These are phyloP conservation scores for Doryteuthis pealeii DNA, from an alignment of 1,140 invertebrate species.

Conservation along the genomic window DNA sequence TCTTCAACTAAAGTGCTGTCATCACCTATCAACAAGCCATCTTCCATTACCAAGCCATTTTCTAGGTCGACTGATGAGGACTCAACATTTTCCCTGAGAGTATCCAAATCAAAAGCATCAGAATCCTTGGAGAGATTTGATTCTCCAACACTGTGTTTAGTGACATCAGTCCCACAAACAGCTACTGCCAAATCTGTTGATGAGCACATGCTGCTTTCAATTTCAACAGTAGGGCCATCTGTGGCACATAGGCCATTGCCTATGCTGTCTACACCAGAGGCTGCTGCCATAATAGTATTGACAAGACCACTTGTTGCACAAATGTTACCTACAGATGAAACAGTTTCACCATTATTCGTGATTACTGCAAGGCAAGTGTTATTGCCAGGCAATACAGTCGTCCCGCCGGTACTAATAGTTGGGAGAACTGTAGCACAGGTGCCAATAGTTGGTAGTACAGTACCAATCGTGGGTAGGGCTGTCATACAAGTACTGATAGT, in stretches of 20 bases:
- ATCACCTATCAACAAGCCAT: neutral
- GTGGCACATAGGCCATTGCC: neutral
- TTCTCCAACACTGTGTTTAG: neutral
- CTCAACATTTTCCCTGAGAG: slow-evolving; percentile 8
- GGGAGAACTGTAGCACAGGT: neutral
- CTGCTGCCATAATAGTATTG: neutral
- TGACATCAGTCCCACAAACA: neutral
- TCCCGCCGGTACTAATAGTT: neutral
- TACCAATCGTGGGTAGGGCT: neutral
- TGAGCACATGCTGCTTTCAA: neutral
- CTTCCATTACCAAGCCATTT: neutral
- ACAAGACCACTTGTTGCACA: neutral
- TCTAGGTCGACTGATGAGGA: neutral
- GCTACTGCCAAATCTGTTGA: neutral
- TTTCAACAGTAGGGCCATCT: slow-evolving; percentile 5
- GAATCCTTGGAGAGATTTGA: neutral
- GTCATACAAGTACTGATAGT: neutral
- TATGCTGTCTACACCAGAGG: neutral
- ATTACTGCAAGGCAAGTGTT: neutral
- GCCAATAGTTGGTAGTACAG: neutral
- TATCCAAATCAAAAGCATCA: slow-evolving; percentile 3
- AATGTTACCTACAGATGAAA: neutral
- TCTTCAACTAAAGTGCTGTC: neutral
- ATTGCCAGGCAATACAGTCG: neutral
- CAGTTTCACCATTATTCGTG: neutral